Conservation (phyloP, 2,797 vertebrate genomes). For the Adrianichthys oophorus region DNA sequence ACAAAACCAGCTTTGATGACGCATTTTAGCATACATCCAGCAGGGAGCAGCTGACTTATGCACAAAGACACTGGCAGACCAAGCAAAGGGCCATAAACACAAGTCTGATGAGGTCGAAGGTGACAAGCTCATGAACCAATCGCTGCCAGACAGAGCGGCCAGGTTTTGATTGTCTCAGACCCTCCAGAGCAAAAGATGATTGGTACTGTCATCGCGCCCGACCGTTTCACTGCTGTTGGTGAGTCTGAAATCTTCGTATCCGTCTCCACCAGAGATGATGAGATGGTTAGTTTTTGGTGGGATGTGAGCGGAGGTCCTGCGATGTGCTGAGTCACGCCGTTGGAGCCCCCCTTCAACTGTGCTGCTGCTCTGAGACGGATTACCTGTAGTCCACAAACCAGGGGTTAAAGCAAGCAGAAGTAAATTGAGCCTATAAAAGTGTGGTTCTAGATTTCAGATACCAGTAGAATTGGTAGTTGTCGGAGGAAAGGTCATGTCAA, state of each 20-base stretch:
- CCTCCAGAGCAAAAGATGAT: conserved; percentile 95
- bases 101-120: conserved; percentile 16
- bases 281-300: conserved; percentile 86
- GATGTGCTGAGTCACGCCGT: conserved; percentile 80
- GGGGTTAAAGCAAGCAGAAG: not conserved
- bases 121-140: conserved; percentile 22
- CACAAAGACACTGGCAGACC: conserved; percentile 67
- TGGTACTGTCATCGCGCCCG: conserved; percentile 96
- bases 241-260: conserved; percentile 96
- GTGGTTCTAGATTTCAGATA: conserved; percentile 27
- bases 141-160: conserved; percentile 20
- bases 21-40: conserved; percentile 33
- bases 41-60: conserved; percentile 50
- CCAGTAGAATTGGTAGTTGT: conserved; percentile 72
- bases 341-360: conserved; percentile 78
- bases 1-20: conserved; percentile 40
- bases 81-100: conserved; percentile 56
- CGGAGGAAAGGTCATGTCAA: conserved; percentile 84
- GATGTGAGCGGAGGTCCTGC: conserved; percentile 77
- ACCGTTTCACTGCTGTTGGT: conserved; percentile 95
- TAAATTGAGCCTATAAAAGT: not conserved
- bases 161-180: conserved; percentile 76
- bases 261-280: conserved; percentile 94
- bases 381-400: conserved; percentile 48
- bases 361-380: conserved; percentile 66